These are phyloP conservation scores for Daubentonia madagascariensis DNA, from an alignment of 2,113 vertebrate genomes.

Conservation along the genomic window DNA sequence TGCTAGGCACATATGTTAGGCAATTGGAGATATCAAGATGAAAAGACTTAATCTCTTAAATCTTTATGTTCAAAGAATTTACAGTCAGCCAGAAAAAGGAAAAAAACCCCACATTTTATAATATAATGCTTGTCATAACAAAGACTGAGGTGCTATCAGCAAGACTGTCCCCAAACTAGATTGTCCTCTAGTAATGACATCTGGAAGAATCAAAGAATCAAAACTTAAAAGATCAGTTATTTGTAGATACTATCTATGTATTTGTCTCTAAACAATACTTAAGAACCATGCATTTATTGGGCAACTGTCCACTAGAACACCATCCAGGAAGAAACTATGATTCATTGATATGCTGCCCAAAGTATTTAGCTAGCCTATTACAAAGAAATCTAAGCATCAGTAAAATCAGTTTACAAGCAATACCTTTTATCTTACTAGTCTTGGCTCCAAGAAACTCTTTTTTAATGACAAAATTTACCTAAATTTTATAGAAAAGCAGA, in stretches of 20 bases:
- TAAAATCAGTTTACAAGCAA: constrained; percentile 10
- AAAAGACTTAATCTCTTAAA: constrained; percentile 4
- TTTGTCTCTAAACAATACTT: not conserved
- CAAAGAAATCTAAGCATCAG: not conserved
- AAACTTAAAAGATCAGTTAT: not conserved
- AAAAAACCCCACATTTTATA: not conserved
- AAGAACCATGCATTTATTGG: not conserved
- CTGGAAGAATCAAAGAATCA: not conserved
- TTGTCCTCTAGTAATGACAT: not conserved
- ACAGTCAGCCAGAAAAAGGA: not conserved
- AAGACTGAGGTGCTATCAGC: not conserved
- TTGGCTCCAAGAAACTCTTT: not conserved
- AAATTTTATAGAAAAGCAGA: not conserved
- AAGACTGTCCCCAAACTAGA: not conserved
- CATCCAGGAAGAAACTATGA: not conserved
- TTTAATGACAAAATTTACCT: not conserved
- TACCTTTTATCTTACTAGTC: not conserved
- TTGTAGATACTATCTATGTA: not conserved
- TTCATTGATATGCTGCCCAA: not conserved
- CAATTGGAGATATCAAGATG: not conserved
- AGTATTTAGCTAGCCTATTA: not conserved
- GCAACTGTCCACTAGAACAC: not conserved
- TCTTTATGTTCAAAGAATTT: not conserved
- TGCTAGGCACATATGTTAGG: not conserved
- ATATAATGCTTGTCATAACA: not conserved